Base-by-base conservation (phyloP, 2,797 vertebrate genomes). In the Enteromius mattozi region DNA sequence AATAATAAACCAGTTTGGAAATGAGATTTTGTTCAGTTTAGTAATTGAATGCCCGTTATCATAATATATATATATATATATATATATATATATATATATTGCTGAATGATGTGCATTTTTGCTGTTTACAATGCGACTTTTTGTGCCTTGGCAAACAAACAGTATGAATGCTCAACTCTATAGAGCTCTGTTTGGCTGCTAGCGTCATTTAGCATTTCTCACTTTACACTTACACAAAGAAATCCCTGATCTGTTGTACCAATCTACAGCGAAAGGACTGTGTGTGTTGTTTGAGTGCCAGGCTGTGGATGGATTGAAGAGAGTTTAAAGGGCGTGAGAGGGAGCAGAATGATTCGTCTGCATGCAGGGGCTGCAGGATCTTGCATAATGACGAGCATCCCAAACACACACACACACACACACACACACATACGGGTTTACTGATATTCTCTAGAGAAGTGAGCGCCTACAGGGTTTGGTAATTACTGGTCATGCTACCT, bases 311-410 rank as follows among this genome's bases (percentile, higher is more conserved):
- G 59, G 81, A 69, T 86, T 88, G 84, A 85, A 72, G 17, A 79
- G 40, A 77, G 80, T 68, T 79, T 79, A 63, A 37, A 76, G 87
- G 90, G 91, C 88, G 88, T 93, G 93, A 95, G 91, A 86, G 87
- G 92, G 91, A 93, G 90, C 89, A 88, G 89, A 89, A 91, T 92
- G 93, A 54, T 87, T 87, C 87, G 87, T 91, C 90, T 91, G 76
- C 49, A 21, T 66, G 70, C 27, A 77, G 79, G 61, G 54, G 78
- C 37, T 84, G 27, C 59, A 49, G 59, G 80, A 66, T 40, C 24
- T 80, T 0, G 71, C 71, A 74, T 85, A 85, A 70, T 70, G 66
- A 81, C 24, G 33, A 78, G 72, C 47, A 45, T 80, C 13, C 37
- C 40, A 54, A 69, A 75, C 47, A 19, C 1, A 24, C 16, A 54